These are phyloP conservation scores for Saccostrea echinata DNA, from an alignment of 1,140 invertebrate species.

Conservation along the genomic window DNA sequence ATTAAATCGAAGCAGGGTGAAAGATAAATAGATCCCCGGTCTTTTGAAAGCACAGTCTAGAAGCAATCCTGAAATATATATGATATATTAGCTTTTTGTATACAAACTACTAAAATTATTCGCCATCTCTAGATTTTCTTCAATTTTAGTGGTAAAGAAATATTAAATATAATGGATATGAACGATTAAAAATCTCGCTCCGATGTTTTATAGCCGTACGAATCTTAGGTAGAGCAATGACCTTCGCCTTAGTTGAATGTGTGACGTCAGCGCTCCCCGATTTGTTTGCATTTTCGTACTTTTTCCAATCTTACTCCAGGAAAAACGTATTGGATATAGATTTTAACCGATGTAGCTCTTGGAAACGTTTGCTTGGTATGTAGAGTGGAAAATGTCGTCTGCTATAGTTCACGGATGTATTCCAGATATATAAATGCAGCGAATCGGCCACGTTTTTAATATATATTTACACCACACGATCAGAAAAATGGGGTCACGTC, in stretches of 20 bases:
- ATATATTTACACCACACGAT: constrained; percentile 32
- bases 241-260: constrained; percentile 32
- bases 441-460: constrained; percentile 36
- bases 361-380: not conserved
- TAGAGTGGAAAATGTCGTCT: not conserved
- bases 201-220: not conserved
- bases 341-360: not conserved
- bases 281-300: constrained; percentile 35
- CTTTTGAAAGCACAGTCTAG: too few relatives aligned
- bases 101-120: too few relatives aligned
- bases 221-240: not conserved
- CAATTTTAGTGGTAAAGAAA: not conserved
- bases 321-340: not conserved
- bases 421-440: not conserved
- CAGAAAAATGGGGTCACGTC: constrained; percentile 25
- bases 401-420: not conserved
- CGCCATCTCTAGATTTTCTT: not conserved
- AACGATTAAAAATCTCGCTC: not conserved
- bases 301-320: constrained; percentile 8
- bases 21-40: too few relatives aligned
- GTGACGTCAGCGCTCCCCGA: constrained; percentile 31
- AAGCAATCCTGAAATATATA: too few relatives aligned
- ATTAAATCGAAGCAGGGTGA: too few relatives aligned
- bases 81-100: too few relatives aligned
- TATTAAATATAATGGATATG: not conserved